Evolutionary conservation across 1,140 invertebrate genomes (phyloP), one percentile per base, ranked within the genome.

Genomic region (Vanessa tameamea): DNA sequence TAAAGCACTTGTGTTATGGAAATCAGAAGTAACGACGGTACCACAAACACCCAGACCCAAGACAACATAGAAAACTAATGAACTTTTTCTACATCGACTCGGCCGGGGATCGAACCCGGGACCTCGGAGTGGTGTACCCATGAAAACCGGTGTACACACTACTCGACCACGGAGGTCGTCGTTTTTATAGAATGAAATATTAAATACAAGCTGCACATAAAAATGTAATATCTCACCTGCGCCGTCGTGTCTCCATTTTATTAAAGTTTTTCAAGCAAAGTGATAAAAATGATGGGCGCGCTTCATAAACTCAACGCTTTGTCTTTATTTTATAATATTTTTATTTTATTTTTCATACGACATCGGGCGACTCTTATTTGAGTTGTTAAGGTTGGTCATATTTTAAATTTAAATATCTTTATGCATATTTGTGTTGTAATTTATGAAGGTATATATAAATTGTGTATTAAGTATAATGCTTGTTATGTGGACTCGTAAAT

Each of bases 221-320:
- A 89, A 89, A 83, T 81, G 78, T 85, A 86, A 85, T 89, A 89
- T 81, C 83, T 90, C 80, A 87, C 78, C 84, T 81, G 79, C 71
- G 69, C 65, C 70, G 76, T 64, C 78, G 73, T 83, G 83, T 85
- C 82, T 75, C 78, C 82, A 75, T 85, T 88, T 91, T 91, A 90
- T 90, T 90, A 90, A 89, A 89, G 83, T 89, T 84, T 77, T 87
- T 85, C 81, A 76, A 72, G 82, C 72, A 82, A 90, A 88, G 83
- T 87, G 84, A 89, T 89, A 90, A 90, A 89, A 90, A 89, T 88
- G 81, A 87, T 81, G 80, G 80, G 74, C 80, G 78, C 78, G 77
- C 77, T 83, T 82, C 73, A 82, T 87, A 82, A 84, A 82, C 75
- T 47, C 74, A 69, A 64, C 70, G 79, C 77, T 84, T 85, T 87